Evolutionary conservation across 2,888 invertebrate species (phyloP).

Genomic region (Diabrotica balteata): DNA sequence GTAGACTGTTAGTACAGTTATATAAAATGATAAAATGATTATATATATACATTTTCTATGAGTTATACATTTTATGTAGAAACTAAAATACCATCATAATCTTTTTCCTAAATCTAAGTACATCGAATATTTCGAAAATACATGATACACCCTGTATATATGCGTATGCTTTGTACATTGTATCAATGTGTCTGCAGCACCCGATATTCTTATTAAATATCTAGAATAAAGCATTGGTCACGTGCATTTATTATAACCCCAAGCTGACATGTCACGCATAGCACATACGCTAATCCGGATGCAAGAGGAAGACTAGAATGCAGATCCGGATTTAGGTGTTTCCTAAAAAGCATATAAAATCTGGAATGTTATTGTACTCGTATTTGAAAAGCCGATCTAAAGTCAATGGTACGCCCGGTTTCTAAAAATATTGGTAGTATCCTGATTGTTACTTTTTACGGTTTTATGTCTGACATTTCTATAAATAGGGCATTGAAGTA

Average conservation of each 20-base stretch:
- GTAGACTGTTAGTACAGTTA: no score
- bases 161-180: conserved; percentile 6
- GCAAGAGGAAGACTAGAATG: conserved; percentile 12
- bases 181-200: conserved; percentile 12
- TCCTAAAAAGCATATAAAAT: no score
- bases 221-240: conserved; percentile 25
- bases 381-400: no score
- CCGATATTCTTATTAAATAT: conserved; percentile 24
- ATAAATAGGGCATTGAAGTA: no score
- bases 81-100: neutral
- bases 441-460: no score
- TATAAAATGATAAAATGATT: no score
- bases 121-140: no score
- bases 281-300: conserved; percentile 25
- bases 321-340: neutral
- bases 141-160: conserved; percentile 1
- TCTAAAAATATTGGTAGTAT: no score
- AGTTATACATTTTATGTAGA: neutral
- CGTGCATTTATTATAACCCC: conserved; percentile 25
- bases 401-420: no score
- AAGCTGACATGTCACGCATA: conserved; percentile 20
- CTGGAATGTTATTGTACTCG: no score
- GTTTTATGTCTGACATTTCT: no score
- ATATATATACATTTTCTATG: no score
- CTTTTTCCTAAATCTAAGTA: neutral